Base-by-base conservation (phyloP, 30 jellyfish, hydroid and myxozoan species). In the Kudoa iwatai region DNA sequence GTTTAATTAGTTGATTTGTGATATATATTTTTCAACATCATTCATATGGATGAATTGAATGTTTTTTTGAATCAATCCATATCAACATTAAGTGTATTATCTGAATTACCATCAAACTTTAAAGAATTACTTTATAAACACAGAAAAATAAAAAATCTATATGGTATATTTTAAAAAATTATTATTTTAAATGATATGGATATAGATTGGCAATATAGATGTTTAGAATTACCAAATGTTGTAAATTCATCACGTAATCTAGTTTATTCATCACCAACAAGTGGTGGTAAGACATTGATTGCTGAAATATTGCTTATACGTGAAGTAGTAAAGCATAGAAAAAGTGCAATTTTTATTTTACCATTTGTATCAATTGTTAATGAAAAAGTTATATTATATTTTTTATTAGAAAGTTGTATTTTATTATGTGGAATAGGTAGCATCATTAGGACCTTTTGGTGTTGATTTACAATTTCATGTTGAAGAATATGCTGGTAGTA, bases 241-340 rank as follows among this genome's bases (percentile, higher is more conserved):
- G 9, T 6, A 9, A 31, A 34, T 4, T 10, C 26, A 25, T 54
- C 63, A 23, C 21, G 35, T 31, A 74, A 74, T 41, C 39, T 74
- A 54, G 49, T 74, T 0, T 74, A 74, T 42, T 74, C 94, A 13
- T 39, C 57, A 22, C 94, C 94, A 44, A 74, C 94, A 6, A 62
- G 94, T 53, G 94, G 94, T 13, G 94, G 94, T 3, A 74, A 74
- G 45, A 74, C 94, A 2, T 45, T 74, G 32, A 87, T 74, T 25
- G 87, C 94, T 1, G 94, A 74, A 58, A 50, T 74, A 7, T 52
- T 74, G 26, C 51, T 74, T 7, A 53, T 74, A 64, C 52, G 62
- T 36, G 94, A 74, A 39, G 48, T 74, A 2, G 58, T 74, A 9
- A 46, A 42, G 13, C 30, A 49, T 13, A 42, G 61, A 44, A 55